Conservation (phyloP, 2,113 vertebrate species). For the Trematomus loennbergii region DNA sequence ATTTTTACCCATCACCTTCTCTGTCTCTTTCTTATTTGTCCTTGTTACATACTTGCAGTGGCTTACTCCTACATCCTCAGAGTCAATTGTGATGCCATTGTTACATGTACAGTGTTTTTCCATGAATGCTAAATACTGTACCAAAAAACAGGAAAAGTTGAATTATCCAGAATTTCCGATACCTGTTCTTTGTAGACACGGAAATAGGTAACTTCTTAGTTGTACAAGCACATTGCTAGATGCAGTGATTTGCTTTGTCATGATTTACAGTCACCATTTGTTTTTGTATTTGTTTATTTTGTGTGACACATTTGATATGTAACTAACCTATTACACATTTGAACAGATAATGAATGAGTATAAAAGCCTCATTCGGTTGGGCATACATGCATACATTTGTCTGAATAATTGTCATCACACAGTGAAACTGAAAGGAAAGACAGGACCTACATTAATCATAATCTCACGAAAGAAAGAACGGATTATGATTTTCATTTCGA, state of each 20-base stretch:
- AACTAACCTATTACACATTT: conserved; percentile 1
- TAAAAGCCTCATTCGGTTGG: conserved; percentile 24
- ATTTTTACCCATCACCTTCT: background rate
- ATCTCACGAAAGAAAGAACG: conserved; percentile 55
- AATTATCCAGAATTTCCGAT: background rate
- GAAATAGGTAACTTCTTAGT: background rate
- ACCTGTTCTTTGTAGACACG: background rate
- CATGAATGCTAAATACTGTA: background rate
- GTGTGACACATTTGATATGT: background rate
- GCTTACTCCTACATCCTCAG: background rate
- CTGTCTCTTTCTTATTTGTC: background rate
- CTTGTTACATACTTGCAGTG: background rate
- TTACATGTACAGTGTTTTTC: background rate
- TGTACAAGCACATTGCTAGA: no score
- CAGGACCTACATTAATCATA: conserved; percentile 40
- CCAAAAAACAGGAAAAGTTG: conserved; percentile 5
- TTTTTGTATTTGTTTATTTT: background rate
- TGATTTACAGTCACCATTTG: no score
- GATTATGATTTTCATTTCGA: conserved; percentile 54
- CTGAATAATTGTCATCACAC: conserved; percentile 25
- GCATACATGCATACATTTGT: conserved; percentile 14
- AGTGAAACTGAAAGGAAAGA: conserved; percentile 25
- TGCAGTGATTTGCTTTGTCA: no score
- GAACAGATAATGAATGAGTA: background rate
- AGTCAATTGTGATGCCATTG: background rate